Percentiles rank a stretch among this genome's conserved stretches.
phyloP scores from a whole-genome alignment of 2,113 vertebrate genomes.

The Eidolon helvum region DNA sequence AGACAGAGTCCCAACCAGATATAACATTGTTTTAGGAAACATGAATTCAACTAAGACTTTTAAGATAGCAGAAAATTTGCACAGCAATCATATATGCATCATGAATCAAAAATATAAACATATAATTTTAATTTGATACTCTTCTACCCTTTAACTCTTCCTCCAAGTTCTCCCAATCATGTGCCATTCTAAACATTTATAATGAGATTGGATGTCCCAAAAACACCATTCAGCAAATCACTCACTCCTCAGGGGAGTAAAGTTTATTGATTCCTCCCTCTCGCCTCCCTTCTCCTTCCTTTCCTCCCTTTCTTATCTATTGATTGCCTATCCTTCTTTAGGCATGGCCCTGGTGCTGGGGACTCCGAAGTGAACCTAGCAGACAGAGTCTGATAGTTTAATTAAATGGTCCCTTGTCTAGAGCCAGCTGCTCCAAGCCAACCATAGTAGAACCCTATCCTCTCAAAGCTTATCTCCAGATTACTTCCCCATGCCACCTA shows the following conservation, averaged over 20 bases:
- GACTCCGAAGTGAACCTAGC: background rate
- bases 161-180: background rate
- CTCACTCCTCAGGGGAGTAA: background rate
- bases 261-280: background rate
- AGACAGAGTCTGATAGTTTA: background rate
- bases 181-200: background rate
- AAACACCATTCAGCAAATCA: background rate
- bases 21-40: background rate
- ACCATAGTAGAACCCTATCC: background rate
- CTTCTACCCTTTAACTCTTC: background rate
- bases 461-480: background rate
- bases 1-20: background rate
- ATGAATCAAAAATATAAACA: slow-evolving; percentile 34
- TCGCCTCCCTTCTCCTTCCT: background rate
- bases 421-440: background rate
- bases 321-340: background rate
- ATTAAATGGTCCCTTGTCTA: background rate
- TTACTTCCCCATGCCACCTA: background rate
- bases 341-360: background rate
- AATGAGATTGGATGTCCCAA: background rate
- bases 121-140: background rate
- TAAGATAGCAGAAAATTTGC: background rate
- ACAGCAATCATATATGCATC: background rate
- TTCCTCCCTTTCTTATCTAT: background rate
- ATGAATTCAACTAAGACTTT: slow-evolving; percentile 7